phyloP scores from a whole-genome alignment of 2,113 vertebrate species.

The Fregetta grallaria region DNA sequence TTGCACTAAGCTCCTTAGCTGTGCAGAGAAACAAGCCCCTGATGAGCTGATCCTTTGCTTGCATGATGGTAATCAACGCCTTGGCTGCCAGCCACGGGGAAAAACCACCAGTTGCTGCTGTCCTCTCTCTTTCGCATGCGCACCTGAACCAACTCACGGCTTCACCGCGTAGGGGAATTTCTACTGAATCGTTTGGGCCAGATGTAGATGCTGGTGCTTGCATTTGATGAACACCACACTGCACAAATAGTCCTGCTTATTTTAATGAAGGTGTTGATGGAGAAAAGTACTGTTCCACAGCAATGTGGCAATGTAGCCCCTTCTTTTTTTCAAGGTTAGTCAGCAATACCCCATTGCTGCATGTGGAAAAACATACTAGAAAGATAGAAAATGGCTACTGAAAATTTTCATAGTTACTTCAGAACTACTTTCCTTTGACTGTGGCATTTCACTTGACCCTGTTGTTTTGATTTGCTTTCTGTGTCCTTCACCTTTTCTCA shows the following conservation, averaged over 20 bases:
- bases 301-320: neutral
- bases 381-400: neutral
- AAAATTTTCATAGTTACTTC: neutral
- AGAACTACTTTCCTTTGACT: neutral
- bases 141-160: neutral
- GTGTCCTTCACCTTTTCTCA: constrained; percentile 15
- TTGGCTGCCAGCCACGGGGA: neutral
- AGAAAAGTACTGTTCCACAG: neutral
- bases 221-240: neutral
- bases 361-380: neutral
- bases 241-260: neutral
- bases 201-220: neutral
- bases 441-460: neutral
- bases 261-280: neutral
- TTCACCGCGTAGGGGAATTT: fast-evolving
- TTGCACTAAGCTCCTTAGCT: constrained; percentile 34
- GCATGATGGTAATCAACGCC: neutral
- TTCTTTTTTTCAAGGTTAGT: neutral
- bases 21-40: neutral
- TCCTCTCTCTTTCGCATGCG: fast-evolving
- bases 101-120: neutral
- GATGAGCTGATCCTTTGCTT: constrained; percentile 12
- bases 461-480: neutral
- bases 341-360: neutral
- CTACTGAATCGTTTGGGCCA: neutral